Percentiles rank a stretch among this genome's conserved stretches.
Evolutionary conservation across 2,797 vertebrate genomes (phyloP).

Genomic region (Lepus townsendii): DNA sequence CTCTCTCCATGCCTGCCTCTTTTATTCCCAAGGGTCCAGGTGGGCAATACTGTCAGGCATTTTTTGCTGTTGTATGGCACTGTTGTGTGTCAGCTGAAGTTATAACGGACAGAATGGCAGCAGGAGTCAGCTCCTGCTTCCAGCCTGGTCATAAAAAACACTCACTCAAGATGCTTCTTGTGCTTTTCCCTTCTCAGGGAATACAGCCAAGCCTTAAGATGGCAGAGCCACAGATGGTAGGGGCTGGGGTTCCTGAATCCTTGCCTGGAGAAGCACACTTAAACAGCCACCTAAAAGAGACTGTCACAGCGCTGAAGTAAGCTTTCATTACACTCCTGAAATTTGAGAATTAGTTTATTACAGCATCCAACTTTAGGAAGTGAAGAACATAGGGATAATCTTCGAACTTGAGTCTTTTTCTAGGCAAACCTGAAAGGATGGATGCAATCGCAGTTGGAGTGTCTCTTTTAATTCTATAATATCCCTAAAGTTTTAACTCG

Average conservation of each 20-base stretch:
- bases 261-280: not conserved
- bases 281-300: not conserved
- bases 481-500: not conserved
- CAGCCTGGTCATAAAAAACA: not conserved
- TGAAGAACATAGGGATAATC: not conserved
- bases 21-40: not conserved
- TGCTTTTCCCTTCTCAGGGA: not conserved
- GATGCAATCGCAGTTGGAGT: not conserved
- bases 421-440: not conserved
- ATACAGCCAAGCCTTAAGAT: too few species aligned
- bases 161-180: not conserved
- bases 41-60: not conserved
- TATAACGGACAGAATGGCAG: not conserved
- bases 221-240: not conserved
- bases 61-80: accelerated
- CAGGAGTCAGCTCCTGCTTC: not conserved
- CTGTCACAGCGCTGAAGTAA: not conserved
- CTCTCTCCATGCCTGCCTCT: not conserved
- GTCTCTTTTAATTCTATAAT: not conserved
- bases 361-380: not conserved
- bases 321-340: not conserved
- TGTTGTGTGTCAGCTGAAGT: not conserved
- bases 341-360: not conserved
- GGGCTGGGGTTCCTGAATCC: not conserved
- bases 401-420: not conserved